Evolutionary conservation across 2,888 invertebrate genomes (phyloP).

Genomic region (Catocala sponsa): DNA sequence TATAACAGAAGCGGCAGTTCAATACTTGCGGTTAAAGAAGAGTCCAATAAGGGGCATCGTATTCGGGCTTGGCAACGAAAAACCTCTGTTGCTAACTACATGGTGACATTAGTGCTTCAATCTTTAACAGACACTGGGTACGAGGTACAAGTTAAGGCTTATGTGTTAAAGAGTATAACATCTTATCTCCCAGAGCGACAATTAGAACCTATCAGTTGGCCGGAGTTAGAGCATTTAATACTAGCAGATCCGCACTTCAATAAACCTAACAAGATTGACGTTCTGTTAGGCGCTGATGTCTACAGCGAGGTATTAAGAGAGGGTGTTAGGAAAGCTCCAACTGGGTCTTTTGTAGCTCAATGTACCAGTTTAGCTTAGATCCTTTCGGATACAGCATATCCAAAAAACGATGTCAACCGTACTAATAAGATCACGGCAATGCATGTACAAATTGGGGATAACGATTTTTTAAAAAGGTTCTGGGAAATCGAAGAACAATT

Average conservation of each 20-base stretch:
- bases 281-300: not conserved
- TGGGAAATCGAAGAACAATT: not conserved
- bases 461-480: not conserved
- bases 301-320: not conserved
- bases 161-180: not conserved
- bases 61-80: not conserved
- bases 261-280: not conserved
- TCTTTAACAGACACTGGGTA: too few relatives aligned
- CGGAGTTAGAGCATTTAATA: not conserved
- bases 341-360: too few relatives aligned
- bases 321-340: not conserved
- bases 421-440: not conserved
- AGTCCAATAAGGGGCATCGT: not conserved
- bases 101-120: too few relatives aligned
- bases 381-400: not conserved
- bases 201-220: not conserved
- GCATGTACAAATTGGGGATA: not conserved
- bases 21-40: not conserved
- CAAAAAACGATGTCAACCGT: not conserved
- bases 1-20: not conserved
- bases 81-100: not conserved
- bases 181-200: not conserved
- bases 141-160: not conserved
- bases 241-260: not conserved
- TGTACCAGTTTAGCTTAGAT: too few relatives aligned